Conservation (phyloP, 2,113 vertebrate genomes). For the Heterocephalus glaber region DNA sequence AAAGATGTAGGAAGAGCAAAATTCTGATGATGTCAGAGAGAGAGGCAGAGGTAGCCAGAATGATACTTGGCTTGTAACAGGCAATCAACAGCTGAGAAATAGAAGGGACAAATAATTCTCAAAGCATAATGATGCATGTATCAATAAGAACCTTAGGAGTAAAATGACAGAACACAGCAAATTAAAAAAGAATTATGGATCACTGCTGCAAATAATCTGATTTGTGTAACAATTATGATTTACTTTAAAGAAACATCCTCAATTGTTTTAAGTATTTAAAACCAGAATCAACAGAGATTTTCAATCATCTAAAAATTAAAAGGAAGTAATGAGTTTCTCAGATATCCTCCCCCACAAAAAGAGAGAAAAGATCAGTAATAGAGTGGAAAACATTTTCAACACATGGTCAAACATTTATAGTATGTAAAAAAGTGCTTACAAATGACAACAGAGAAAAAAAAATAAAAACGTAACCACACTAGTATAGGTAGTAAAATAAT, state of each 20-base stretch:
- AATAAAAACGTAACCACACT: neutral
- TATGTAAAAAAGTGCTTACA: neutral
- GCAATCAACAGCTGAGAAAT: neutral
- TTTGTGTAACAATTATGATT: constrained; percentile 26
- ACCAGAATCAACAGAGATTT: constrained; percentile 17
- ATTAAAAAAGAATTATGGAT: neutral
- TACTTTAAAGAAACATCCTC: constrained; percentile 33
- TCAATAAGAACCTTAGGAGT: neutral
- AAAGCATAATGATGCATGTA: neutral
- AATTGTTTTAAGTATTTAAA: constrained; percentile 55
- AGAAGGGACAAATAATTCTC: constrained; percentile 9
- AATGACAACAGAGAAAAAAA: constrained; percentile 30
- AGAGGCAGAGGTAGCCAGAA: neutral
- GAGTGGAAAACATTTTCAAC: neutral
- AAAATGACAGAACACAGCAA: neutral
- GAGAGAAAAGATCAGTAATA: neutral
- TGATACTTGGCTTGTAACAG: neutral
- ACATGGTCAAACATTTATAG: neutral
- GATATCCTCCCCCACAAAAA: neutral
- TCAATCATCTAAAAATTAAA: constrained; percentile 48
- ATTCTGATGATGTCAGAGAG: neutral
- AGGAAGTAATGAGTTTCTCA: neutral
- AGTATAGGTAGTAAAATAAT: neutral
- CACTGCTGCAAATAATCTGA: constrained; percentile 1
- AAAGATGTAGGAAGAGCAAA: neutral